Conservation (phyloP, 2,888 invertebrate genomes). For the Acronicta psi region DNA sequence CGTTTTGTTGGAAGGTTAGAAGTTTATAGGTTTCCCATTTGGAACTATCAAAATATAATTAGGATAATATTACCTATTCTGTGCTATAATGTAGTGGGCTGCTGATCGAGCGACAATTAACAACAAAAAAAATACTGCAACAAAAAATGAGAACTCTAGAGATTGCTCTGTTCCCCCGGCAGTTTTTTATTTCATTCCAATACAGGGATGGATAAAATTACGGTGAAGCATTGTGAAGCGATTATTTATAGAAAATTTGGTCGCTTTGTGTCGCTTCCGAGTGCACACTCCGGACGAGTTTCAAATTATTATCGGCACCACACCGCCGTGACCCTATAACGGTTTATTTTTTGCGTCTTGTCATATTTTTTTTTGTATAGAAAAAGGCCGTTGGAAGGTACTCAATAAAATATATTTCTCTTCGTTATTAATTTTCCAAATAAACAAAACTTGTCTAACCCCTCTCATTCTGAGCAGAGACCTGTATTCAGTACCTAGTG, state of each 20-base stretch:
- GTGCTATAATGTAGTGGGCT: no score
- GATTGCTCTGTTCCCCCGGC: conserved; percentile 64
- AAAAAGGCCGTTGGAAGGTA: conserved; percentile 67
- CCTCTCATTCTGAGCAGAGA: no score
- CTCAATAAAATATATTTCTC: no score
- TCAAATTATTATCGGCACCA: conserved; percentile 72
- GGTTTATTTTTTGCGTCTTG: conserved; percentile 63
- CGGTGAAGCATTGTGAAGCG: conserved; percentile 82
- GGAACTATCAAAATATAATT: no score
- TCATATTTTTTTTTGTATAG: conserved; percentile 55
- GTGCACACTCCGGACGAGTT: conserved; percentile 71
- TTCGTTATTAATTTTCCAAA: no score
- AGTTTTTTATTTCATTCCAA: conserved; percentile 85
- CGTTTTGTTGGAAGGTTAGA: no score
- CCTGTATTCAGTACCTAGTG: no score
- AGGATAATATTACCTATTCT: no score
- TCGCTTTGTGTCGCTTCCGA: conserved; percentile 83
- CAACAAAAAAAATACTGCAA: conserved; percentile 24
- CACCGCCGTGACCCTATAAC: conserved; percentile 72
- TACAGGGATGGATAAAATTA: conserved; percentile 87
- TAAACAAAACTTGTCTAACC: no score
- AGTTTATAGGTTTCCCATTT: no score
- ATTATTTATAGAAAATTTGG: conserved; percentile 88
- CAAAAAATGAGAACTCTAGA: conserved; percentile 65
- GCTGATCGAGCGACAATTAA: not conserved